These are phyloP conservation scores for Dolichomitus sp. DNA, from an alignment of 2,888 invertebrate genomes.

Conservation along the genomic window DNA sequence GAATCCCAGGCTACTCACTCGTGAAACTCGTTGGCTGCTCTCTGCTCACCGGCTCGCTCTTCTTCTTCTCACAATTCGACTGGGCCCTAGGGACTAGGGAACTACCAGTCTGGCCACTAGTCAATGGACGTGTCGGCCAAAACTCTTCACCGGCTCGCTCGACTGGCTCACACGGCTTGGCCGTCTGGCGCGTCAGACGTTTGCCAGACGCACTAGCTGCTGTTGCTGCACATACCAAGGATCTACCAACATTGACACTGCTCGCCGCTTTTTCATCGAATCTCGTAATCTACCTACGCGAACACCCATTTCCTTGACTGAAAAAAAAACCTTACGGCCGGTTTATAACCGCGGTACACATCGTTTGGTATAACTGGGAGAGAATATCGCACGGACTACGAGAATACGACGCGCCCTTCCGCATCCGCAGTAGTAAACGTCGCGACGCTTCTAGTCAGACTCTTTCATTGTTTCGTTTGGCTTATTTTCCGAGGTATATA, in stretches of 20 bases:
- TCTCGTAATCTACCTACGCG: not conserved
- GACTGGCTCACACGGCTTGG: slow-evolving; percentile 42
- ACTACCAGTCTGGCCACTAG: no score
- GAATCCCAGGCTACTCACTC: slow-evolving; percentile 13
- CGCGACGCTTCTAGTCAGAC: slow-evolving; percentile 24
- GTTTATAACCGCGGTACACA: not conserved
- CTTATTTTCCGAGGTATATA: not conserved
- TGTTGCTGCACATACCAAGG: slow-evolving; percentile 24
- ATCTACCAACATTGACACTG: not conserved
- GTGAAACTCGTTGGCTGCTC: slow-evolving; percentile 25
- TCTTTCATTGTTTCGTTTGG: not conserved
- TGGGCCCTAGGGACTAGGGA: no score
- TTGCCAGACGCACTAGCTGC: slow-evolving; percentile 51
- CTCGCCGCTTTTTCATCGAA: not conserved
- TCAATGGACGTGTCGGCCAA: no score
- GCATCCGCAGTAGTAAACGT: slow-evolving; percentile 57
- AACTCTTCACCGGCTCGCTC: slow-evolving; percentile 13
- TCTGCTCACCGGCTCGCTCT: slow-evolving; percentile 30
- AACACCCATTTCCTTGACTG: not conserved
- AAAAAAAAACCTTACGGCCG: not conserved
- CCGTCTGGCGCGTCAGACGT: slow-evolving; percentile 67
- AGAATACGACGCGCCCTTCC: slow-evolving; percentile 59
- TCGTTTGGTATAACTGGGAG: not conserved
- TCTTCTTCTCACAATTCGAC: no score
- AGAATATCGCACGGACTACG: slow-evolving; percentile 14